Evolutionary conservation across 1,140 invertebrate genomes (phyloP).

Genomic region (Kradibia gibbosae): DNA sequence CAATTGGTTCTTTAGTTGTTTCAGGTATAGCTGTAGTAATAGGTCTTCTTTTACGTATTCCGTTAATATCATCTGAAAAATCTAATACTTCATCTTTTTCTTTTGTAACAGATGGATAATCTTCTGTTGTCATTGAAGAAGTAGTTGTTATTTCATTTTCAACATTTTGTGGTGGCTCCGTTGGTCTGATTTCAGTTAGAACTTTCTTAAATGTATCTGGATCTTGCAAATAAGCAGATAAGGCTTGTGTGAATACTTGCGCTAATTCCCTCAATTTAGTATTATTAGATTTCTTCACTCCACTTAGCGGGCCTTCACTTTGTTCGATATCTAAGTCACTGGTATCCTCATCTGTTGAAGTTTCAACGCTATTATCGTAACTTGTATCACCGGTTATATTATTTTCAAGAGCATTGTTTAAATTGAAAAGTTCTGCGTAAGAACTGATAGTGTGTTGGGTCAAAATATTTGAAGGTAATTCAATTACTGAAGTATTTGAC

Average conservation of each 20-base stretch:
- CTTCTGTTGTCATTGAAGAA: constrained; percentile 63
- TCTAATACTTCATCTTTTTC: constrained; percentile 83
- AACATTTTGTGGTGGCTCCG: constrained; percentile 76
- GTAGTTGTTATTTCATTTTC: constrained; percentile 58
- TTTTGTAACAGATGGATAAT: constrained; percentile 73
- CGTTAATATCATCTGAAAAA: constrained; percentile 79
- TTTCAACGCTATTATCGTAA: constrained; percentile 65
- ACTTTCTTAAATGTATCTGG: constrained; percentile 84
- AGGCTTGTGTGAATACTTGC: constrained; percentile 85
- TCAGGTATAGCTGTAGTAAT: constrained; percentile 56
- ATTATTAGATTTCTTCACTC: constrained; percentile 68
- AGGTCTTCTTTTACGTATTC: constrained; percentile 65
- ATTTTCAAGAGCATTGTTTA: constrained; percentile 65
- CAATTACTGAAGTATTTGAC: constrained; percentile 54
- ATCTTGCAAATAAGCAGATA: constrained; percentile 86
- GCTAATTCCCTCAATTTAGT: constrained; percentile 83
- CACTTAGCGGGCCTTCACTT: constrained; percentile 75
- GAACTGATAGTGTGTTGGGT: constrained; percentile 67
- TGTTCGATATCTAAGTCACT: constrained; percentile 77
- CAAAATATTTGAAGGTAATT: constrained; percentile 63
- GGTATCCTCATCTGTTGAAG: constrained; percentile 70
- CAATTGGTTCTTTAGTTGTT: constrained; percentile 25
- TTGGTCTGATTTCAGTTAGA: constrained; percentile 82
- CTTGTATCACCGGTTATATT: constrained; percentile 66
- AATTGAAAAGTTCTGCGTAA: constrained; percentile 68